Conservation (phyloP, 2,888 invertebrate species). For the Antheraea yamamai region DNA sequence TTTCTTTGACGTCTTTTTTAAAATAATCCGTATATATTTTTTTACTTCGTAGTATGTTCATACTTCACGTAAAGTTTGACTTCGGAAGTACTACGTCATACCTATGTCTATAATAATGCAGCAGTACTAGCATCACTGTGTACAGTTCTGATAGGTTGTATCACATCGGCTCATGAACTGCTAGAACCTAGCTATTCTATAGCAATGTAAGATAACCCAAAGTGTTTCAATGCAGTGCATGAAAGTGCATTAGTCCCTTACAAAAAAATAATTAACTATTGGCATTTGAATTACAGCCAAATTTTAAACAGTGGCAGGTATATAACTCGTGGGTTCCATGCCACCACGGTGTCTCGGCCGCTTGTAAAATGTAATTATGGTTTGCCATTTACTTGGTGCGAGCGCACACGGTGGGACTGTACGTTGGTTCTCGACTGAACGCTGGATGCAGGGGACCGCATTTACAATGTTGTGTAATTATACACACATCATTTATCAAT, state of each 20-base stretch:
- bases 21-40: too few relatives aligned
- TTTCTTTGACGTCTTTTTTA: too few relatives aligned
- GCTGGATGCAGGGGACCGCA: slow-evolving; percentile 22
- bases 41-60: too few relatives aligned
- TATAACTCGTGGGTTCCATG: slow-evolving; percentile 13
- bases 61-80: too few relatives aligned
- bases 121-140: too few relatives aligned
- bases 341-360: slow-evolving; percentile 37
- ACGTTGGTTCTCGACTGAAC: slow-evolving; percentile 29
- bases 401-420: slow-evolving; percentile 31
- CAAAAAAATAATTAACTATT: not conserved
- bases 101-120: too few relatives aligned
- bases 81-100: too few relatives aligned
- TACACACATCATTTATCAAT: not conserved
- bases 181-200: too few relatives aligned
- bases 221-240: not conserved
- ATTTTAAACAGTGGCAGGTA: slow-evolving; percentile 5
- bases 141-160: too few relatives aligned
- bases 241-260: not conserved
- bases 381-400: slow-evolving; percentile 50
- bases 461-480: slow-evolving; percentile 31
- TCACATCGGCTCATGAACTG: not conserved
- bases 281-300: not conserved
- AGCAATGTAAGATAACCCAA: not conserved
- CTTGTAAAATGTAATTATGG: slow-evolving; percentile 41